Conservation (phyloP, 53 echinoderm and acorn worm genomes). For the Henricia sp. region DNA sequence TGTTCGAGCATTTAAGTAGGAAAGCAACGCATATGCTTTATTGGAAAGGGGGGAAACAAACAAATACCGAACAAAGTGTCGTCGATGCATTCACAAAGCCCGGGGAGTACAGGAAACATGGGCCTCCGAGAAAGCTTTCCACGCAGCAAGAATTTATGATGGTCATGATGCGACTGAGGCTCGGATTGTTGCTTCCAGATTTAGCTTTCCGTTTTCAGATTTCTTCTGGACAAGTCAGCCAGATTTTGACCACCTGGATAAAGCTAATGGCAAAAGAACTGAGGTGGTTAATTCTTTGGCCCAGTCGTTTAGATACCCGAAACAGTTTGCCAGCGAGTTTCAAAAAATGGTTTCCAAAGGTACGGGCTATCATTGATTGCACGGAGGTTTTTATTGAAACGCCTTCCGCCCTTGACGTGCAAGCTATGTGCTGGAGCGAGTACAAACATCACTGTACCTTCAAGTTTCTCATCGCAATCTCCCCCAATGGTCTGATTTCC, state of each 20-base stretch:
- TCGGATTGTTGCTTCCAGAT: too few species aligned
- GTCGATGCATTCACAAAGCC: too few species aligned
- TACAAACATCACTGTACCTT: constrained; percentile 73
- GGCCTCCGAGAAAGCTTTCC: too few species aligned
- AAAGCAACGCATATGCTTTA: too few species aligned
- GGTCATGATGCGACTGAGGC: too few species aligned
- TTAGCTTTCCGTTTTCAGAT: too few species aligned
- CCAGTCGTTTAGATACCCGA: not conserved
- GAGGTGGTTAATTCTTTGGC: constrained; percentile 29
- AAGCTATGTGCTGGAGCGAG: constrained; percentile 73
- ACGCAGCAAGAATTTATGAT: too few species aligned
- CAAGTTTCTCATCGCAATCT: constrained; percentile 65
- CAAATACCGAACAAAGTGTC: too few species aligned
- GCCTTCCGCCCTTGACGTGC: constrained; percentile 40
- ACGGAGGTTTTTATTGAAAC: constrained; percentile 74
- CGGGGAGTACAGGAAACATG: too few species aligned
- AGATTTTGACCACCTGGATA: not conserved
- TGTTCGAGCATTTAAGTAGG: too few species aligned
- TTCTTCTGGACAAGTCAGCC: too few species aligned
- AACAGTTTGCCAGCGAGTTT: not conserved
- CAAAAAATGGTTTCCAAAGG: not conserved
- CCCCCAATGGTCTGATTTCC: constrained; percentile 65
- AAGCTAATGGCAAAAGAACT: constrained; percentile 38
- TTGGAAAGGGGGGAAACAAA: too few species aligned
- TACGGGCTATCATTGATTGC: constrained; percentile 68